Evolutionary conservation across 2,888 invertebrate species (phyloP).

Genomic region (Aethes cnicana): DNA sequence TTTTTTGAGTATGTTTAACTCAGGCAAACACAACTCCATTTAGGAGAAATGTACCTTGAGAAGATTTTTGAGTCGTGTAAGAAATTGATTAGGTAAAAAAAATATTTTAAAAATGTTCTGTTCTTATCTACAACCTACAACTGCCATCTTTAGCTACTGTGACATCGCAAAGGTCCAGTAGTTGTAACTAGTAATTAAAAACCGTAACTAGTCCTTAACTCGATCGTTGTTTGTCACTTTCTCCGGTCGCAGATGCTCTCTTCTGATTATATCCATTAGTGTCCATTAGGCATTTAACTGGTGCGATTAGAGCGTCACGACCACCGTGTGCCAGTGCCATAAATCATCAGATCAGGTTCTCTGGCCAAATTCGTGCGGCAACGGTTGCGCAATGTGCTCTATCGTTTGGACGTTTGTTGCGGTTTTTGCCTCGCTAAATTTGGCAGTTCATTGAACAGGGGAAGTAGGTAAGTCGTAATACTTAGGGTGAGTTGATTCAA

Average conservation of each 20-base stretch:
- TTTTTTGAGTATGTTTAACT: too few relatives aligned
- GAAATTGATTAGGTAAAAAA: too few relatives aligned
- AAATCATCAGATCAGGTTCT: constrained; percentile 65
- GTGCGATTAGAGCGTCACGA: constrained; percentile 77
- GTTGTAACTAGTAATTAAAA: constrained; percentile 9
- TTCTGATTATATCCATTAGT: constrained; percentile 76
- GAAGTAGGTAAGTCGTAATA: too few relatives aligned
- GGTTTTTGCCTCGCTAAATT: constrained; percentile 1
- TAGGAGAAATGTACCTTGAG: too few relatives aligned
- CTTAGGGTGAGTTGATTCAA: too few relatives aligned
- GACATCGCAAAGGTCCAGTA: too few relatives aligned
- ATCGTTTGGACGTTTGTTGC: constrained; percentile 32
- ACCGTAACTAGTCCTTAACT: constrained; percentile 55
- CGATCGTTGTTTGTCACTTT: constrained; percentile 64
- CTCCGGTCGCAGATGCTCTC: constrained; percentile 71
- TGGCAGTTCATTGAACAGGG: neutral
- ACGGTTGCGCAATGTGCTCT: constrained; percentile 48
- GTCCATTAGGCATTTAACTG: constrained; percentile 79
- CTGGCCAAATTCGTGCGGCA: constrained; percentile 51
- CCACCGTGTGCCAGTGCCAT: constrained; percentile 61
- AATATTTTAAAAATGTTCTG: too few relatives aligned
- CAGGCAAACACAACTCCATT: too few relatives aligned
- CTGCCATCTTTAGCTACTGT: too few relatives aligned
- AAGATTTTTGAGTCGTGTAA: too few relatives aligned
- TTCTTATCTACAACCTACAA: too few relatives aligned